phyloP scores from a whole-genome alignment of 2,797 vertebrate genomes.

The Muscicapa striata region DNA sequence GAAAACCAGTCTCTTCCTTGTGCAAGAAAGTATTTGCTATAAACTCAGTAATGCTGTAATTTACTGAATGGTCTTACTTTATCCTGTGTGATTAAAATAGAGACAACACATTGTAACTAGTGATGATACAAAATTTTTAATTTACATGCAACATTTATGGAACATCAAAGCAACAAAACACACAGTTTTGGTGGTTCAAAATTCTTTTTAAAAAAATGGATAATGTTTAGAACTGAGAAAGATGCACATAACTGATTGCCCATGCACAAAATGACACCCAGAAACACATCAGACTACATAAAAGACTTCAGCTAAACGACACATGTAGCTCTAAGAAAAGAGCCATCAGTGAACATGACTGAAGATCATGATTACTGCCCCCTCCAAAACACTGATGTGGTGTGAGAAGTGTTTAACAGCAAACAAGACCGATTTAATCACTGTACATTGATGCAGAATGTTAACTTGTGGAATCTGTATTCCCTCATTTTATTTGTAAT shows the following conservation, averaged over 20 bases:
- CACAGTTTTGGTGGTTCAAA: constrained; percentile 34
- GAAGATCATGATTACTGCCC: constrained; percentile 41
- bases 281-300: constrained; percentile 30
- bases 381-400: neutral
- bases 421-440: constrained; percentile 27
- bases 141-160: constrained; percentile 77
- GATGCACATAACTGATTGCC: constrained; percentile 27
- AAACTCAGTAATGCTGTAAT: neutral
- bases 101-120: constrained; percentile 1
- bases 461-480: neutral
- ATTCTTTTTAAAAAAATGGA: constrained; percentile 6
- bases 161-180: constrained; percentile 69
- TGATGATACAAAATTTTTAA: constrained; percentile 78
- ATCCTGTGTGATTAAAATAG: neutral
- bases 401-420: constrained; percentile 27
- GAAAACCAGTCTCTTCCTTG: neutral
- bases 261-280: constrained; percentile 69
- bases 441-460: constrained; percentile 27
- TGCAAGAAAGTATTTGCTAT: neutral
- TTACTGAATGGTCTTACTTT: neutral
- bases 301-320: constrained; percentile 53
- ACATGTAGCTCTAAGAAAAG: constrained; percentile 65
- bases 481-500: constrained; percentile 32
- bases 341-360: constrained; percentile 51
- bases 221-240: constrained; percentile 58